Conservation (phyloP, 1,140 invertebrate species). For the Orchestia grillus region DNA sequence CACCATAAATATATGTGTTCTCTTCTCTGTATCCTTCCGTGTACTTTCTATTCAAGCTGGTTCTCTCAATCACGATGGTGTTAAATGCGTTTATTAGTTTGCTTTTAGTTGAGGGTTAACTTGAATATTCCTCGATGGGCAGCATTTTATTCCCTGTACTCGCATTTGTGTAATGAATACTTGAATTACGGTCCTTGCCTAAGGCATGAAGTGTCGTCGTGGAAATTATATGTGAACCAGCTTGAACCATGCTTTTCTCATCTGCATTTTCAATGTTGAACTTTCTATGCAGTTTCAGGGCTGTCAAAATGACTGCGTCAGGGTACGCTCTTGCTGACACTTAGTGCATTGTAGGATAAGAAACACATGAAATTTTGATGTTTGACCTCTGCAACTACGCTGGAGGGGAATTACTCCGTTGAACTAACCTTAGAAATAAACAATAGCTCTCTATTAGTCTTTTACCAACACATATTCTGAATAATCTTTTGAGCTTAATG, state of each 20-base stretch:
- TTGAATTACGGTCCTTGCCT: background rate
- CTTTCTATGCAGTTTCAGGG: background rate
- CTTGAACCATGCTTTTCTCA: background rate
- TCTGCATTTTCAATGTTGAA: background rate
- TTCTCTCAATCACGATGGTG: background rate
- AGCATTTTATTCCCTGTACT: background rate
- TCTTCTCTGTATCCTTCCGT: background rate
- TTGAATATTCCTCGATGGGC: background rate
- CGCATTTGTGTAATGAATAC: background rate
- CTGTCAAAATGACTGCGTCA: background rate
- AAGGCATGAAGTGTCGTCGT: background rate
- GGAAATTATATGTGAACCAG: background rate
- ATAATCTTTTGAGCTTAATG: background rate
- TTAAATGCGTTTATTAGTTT: background rate
- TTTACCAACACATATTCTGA: no score
- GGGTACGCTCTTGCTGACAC: background rate
- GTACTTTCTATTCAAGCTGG: slow-evolving; percentile 7
- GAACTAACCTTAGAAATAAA: no score
- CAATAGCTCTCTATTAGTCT: no score
- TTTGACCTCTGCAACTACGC: no score
- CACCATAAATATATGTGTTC: background rate
- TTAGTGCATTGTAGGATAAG: no score
- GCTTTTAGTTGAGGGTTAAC: background rate
- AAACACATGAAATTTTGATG: no score
- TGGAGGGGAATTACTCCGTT: no score